phyloP scores from a whole-genome alignment of 1,140 invertebrate genomes.

The Patella vulgata region DNA sequence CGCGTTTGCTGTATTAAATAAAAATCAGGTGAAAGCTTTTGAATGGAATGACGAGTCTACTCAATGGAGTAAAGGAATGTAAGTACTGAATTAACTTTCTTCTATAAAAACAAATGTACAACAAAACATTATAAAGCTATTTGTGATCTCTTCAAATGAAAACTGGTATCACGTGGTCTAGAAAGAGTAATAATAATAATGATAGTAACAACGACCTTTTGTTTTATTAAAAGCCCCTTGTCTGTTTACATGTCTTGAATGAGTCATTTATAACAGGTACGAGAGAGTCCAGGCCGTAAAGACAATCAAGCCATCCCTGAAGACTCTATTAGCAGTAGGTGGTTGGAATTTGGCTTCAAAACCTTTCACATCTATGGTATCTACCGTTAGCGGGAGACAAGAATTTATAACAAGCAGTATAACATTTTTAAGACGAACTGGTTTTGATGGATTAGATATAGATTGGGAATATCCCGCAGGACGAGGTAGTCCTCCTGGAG shows the following conservation, averaged over 20 bases:
- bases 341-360: slow-evolving; percentile 94
- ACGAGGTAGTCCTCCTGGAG: slow-evolving; percentile 73
- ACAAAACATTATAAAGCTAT: no score
- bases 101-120: no score
- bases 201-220: no score
- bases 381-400: slow-evolving; percentile 71
- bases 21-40: slow-evolving; percentile 46
- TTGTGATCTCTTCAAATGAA: no score
- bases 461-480: slow-evolving; percentile 94
- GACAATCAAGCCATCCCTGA: slow-evolving; percentile 89
- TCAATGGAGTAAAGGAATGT: slow-evolving; percentile 56
- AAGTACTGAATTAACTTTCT: slow-evolving; percentile 23
- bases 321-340: slow-evolving; percentile 90
- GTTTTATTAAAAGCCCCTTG: no score
- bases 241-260: no score
- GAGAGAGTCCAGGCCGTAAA: slow-evolving; percentile 75
- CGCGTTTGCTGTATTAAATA: slow-evolving; percentile 79
- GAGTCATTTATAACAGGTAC: slow-evolving; percentile 32
- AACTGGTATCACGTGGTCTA: no score
- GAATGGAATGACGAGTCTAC: slow-evolving; percentile 64
- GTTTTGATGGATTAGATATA: slow-evolving; percentile 95
- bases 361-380: slow-evolving; percentile 76
- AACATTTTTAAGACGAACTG: slow-evolving; percentile 88
- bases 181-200: background rate
- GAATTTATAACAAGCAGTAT: slow-evolving; percentile 92